phyloP scores from a whole-genome alignment of 1,140 invertebrate genomes.

The Dendrolimus kikuchii region DNA sequence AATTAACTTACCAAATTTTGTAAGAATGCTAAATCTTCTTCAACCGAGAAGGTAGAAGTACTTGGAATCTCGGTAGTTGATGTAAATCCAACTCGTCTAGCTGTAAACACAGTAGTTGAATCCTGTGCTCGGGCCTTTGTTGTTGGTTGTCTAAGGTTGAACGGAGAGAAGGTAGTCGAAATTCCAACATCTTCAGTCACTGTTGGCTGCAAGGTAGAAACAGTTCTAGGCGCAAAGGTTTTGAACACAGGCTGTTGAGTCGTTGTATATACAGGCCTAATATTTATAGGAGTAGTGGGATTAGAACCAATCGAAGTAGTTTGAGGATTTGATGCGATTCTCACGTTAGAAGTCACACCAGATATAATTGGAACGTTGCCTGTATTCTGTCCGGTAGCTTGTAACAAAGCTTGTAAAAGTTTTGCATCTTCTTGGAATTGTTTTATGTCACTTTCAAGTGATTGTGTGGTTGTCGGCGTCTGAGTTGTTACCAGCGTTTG shows the following conservation, averaged over 20 bases:
- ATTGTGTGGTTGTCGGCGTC: constrained; percentile 29
- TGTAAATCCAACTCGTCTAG: constrained; percentile 24
- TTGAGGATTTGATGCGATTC: constrained; percentile 53
- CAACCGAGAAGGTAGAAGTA: constrained; percentile 66
- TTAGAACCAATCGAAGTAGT: constrained; percentile 45
- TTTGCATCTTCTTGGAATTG: constrained; percentile 60
- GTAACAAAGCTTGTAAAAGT: constrained; percentile 51
- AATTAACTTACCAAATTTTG: constrained; percentile 61
- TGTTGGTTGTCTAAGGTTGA: constrained; percentile 33
- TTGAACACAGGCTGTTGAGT: constrained; percentile 27
- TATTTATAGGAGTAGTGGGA: constrained; percentile 48
- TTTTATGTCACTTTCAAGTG: constrained; percentile 49
- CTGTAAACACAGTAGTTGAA: constrained; percentile 19
- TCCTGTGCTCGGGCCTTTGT: constrained; percentile 15
- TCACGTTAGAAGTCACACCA: constrained; percentile 55
- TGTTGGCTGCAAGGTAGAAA: constrained; percentile 51
- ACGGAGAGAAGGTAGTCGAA: constrained; percentile 48
- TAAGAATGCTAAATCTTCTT: constrained; percentile 69
- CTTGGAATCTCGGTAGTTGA: constrained; percentile 55
- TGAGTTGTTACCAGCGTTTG: constrained; percentile 11
- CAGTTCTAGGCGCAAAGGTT: constrained; percentile 33
- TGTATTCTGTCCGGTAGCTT: constrained; percentile 52
- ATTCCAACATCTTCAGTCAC: constrained; percentile 45
- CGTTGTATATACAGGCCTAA: constrained; percentile 49
- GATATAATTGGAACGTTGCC: constrained; percentile 46